Evolutionary conservation across 23 tunicate genomes (phyloP), one percentile per base, ranked within the genome.

Genomic region (Oikopleura albicans): DNA sequence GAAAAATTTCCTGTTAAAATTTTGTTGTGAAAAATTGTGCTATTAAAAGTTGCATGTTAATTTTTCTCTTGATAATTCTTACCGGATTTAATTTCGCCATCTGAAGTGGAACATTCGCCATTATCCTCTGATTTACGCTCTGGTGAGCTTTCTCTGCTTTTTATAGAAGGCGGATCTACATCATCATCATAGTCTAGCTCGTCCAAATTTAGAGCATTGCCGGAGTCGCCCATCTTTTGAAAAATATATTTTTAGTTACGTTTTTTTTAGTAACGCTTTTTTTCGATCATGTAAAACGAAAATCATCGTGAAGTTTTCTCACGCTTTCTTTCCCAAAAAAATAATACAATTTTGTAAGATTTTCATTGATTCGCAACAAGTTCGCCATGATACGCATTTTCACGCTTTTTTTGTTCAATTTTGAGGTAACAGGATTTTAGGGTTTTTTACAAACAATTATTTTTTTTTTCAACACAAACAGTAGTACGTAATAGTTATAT

Each of bases 61-160:
- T 4, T 22, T 12, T 12, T 12, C 2, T 71, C 4, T 12, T 12
- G 2, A 2, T 16, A 29, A 22, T 71, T 71, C 79, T 71, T 71
- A 71, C 79, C 79, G 33, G 79, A 71, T 71, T 71, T 71, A 37
- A 71, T 71, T 71, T 71, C 79, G 37, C 79, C 79, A 71, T 71
- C 79, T 16, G 28, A 34, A 16, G 28, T 37, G 28, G 27, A 16
- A 22, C 2, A 16, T 29, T 71, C 79, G 4, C 35, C 79, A 16
- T 71, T 37, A 37, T 27, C 33, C 36, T 16, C 4, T 16, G 27
- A 22, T 2, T 34, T 34, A 34, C 36, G 33, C 4, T 27, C 35
- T 71, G 4, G 79, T 29, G 27, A 37, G 36, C 4, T 16, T 4
- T 16, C 37, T 16, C 79, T 71, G 4, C 37, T 16, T 16, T 71